These are phyloP conservation scores for Drosophila anomalata DNA, from an alignment of 2,888 invertebrate species.

Conservation along the genomic window DNA sequence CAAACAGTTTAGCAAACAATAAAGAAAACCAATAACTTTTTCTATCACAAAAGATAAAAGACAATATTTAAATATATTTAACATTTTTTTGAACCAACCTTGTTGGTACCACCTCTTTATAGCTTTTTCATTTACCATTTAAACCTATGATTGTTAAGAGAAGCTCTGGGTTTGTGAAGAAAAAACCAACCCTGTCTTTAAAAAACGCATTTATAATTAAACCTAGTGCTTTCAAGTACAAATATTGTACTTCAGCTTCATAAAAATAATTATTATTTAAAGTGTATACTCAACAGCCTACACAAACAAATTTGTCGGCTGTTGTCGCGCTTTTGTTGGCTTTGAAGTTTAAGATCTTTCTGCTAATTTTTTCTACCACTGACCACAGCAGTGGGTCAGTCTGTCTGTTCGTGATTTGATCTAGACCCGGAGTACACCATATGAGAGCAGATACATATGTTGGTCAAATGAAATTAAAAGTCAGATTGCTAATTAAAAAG, in stretches of 20 bases:
- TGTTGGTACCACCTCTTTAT: too few relatives aligned
- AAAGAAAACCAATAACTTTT: too few relatives aligned
- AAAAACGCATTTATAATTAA: too few relatives aligned
- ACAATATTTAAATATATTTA: too few relatives aligned
- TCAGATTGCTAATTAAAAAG: constrained; percentile 61
- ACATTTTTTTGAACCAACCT: too few relatives aligned
- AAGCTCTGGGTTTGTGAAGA: too few relatives aligned
- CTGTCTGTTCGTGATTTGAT: constrained; percentile 7
- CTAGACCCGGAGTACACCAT: constrained; percentile 9
- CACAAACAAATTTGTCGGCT: not conserved
- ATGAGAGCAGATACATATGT: constrained; percentile 1
- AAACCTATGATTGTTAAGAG: too few relatives aligned
- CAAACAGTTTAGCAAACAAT: too few relatives aligned
- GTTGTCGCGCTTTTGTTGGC: constrained; percentile 32
- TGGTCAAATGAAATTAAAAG: constrained; percentile 65
- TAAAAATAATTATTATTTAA: not conserved
- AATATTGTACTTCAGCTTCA: not conserved
- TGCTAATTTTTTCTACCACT: constrained; percentile 45
- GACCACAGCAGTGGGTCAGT: not conserved
- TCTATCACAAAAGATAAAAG: too few relatives aligned
- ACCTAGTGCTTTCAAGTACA: too few relatives aligned
- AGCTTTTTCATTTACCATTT: too few relatives aligned
- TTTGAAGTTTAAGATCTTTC: constrained; percentile 37
- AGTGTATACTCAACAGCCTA: not conserved
- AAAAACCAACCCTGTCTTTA: too few relatives aligned